These are phyloP conservation scores for Strix aluco DNA, from an alignment of 2,113 vertebrate species.

Conservation along the genomic window DNA sequence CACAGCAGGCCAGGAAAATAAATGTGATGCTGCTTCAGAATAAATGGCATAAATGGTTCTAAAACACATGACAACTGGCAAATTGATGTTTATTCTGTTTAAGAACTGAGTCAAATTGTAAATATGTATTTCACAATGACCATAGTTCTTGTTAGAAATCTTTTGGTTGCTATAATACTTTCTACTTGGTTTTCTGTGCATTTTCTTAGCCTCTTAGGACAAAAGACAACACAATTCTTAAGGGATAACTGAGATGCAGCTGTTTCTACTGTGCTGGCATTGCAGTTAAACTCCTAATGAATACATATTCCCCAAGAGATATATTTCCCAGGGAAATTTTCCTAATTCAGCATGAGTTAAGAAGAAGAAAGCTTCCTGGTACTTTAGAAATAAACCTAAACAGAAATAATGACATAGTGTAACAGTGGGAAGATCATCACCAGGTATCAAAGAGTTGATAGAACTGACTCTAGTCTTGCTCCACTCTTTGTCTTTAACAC, in stretches of 20 bases:
- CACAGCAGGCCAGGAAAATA: slow-evolving; percentile 33
- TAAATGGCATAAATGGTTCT: slow-evolving; percentile 14
- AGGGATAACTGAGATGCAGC: slow-evolving; percentile 15
- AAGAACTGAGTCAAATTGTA: not conserved
- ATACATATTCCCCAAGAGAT: not conserved
- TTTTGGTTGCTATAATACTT: not conserved
- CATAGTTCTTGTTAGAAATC: not conserved
- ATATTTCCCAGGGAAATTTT: not conserved
- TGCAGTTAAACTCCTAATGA: slow-evolving; percentile 40
- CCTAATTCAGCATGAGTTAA: not conserved
- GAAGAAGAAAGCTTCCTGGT: not conserved
- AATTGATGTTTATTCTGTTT: slow-evolving; percentile 19
- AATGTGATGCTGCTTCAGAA: slow-evolving; percentile 21
- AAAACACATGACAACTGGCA: not conserved
- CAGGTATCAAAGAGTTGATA: not conserved
- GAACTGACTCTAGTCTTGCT: not conserved
- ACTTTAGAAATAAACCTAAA: not conserved
- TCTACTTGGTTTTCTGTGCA: not conserved
- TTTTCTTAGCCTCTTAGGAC: slow-evolving; percentile 8
- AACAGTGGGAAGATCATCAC: not conserved
- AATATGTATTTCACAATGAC: slow-evolving; percentile 8
- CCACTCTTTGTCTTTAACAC: not conserved
- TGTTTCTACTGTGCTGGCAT: slow-evolving; percentile 27
- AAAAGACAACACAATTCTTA: slow-evolving; percentile 23
- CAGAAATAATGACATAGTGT: not conserved